These are phyloP conservation scores for Coelinius sp. DNA, from an alignment of 2,888 invertebrate species.

Conservation along the genomic window DNA sequence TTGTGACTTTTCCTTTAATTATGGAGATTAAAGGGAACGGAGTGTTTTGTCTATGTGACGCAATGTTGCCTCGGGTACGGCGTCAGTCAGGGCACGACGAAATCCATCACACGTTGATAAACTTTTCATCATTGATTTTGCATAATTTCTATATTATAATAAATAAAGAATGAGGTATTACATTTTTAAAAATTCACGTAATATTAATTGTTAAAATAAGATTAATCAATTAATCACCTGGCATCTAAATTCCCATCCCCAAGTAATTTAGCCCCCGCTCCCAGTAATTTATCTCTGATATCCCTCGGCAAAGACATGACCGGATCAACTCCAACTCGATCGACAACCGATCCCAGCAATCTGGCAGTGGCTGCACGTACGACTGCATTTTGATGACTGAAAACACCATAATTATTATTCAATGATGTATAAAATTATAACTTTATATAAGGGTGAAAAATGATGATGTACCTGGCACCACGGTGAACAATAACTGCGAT, in stretches of 20 bases:
- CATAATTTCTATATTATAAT: slow-evolving; percentile 79
- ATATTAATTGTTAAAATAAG: too few species aligned
- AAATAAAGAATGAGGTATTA: slow-evolving; percentile 40
- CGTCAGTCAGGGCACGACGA: slow-evolving; percentile 82
- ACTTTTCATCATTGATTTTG: slow-evolving; percentile 82
- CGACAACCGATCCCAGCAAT: slow-evolving; percentile 81
- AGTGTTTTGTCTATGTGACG: slow-evolving; percentile 89
- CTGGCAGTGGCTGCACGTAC: slow-evolving; percentile 89
- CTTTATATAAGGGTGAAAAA: neutral
- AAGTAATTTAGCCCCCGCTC: slow-evolving; percentile 85
- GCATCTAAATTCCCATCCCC: slow-evolving; percentile 91
- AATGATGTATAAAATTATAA: neutral
- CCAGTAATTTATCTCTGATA: slow-evolving; percentile 83
- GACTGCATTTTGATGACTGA: slow-evolving; percentile 86
- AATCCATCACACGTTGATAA: slow-evolving; percentile 84
- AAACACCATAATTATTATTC: slow-evolving; percentile 23
- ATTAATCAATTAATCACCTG: slow-evolving; percentile 77
- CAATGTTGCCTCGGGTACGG: slow-evolving; percentile 83
- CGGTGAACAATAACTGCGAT: slow-evolving; percentile 78
- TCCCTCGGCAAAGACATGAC: slow-evolving; percentile 83
- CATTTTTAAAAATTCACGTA: neutral
- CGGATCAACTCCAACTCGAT: slow-evolving; percentile 81
- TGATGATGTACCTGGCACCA: slow-evolving; percentile 74
- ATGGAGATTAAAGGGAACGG: slow-evolving; percentile 71
- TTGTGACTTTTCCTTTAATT: neutral